phyloP scores from a whole-genome alignment of 1,140 invertebrate genomes.

The Pogonus chalceus region DNA sequence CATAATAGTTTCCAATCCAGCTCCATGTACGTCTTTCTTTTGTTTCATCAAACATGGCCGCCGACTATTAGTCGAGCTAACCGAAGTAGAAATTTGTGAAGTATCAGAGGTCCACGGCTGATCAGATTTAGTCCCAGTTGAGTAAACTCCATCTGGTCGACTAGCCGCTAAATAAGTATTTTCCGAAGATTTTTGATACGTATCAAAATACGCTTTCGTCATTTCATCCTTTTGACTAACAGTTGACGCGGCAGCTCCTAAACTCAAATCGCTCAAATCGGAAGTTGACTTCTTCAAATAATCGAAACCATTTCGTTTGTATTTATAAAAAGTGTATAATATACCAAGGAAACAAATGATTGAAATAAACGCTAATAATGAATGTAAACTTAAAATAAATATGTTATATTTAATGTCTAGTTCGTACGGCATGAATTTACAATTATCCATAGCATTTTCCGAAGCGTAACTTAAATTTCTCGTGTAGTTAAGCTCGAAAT shows the following conservation, averaged over 20 bases:
- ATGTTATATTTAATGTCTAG: constrained; percentile 40
- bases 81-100: constrained; percentile 34
- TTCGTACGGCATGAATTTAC: constrained; percentile 37
- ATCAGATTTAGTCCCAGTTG: neutral
- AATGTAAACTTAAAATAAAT: constrained; percentile 40
- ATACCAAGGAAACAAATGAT: constrained; percentile 27
- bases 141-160: neutral
- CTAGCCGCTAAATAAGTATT: constrained; percentile 14
- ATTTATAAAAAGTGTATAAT: constrained; percentile 24
- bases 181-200: constrained; percentile 26
- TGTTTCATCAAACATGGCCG: constrained; percentile 27
- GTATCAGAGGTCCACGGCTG: constrained; percentile 25
- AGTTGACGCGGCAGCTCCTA: constrained; percentile 19
- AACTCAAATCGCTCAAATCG: constrained; percentile 26
- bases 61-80: constrained; percentile 37
- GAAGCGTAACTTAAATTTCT: neutral
- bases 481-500: neutral
- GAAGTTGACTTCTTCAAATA: constrained; percentile 32
- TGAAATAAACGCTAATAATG: constrained; percentile 33
- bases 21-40: constrained; percentile 23
- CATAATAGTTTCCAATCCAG: constrained; percentile 39
- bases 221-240: constrained; percentile 13
- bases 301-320: constrained; percentile 24
- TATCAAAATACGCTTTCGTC: constrained; percentile 27
- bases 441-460: constrained; percentile 20